Evolutionary conservation across 2,888 invertebrate genomes (phyloP).

Genomic region (Drosophila merina): DNA sequence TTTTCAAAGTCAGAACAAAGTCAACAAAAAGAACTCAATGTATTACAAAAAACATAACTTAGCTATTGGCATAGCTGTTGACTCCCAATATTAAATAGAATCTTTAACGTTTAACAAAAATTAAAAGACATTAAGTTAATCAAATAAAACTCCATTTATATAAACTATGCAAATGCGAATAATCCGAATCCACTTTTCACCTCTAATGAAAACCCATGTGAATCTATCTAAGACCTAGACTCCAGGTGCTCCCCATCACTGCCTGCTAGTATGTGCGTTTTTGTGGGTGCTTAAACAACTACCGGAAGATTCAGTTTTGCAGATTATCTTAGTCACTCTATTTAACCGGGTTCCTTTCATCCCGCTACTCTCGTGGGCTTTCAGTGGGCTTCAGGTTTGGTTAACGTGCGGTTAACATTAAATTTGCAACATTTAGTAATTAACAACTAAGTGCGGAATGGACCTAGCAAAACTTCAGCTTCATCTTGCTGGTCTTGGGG

Average conservation of each 20-base stretch:
- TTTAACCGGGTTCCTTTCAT: not conserved
- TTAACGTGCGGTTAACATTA: constrained; percentile 35
- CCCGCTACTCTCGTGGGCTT: constrained; percentile 15
- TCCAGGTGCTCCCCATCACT: constrained; percentile 2
- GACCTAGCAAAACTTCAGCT: constrained; percentile 86
- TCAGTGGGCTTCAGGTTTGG: constrained; percentile 50
- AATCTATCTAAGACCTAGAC: not conserved
- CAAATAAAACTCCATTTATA: no score
- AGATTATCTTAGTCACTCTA: constrained; percentile 14
- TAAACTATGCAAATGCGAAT: no score
- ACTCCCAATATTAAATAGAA: no score
- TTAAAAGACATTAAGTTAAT: no score
- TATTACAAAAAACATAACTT: no score
- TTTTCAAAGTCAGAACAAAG: no score
- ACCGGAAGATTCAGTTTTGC: constrained; percentile 62
- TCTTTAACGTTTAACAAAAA: no score
- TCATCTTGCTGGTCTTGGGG: constrained; percentile 92
- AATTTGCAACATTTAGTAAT: constrained; percentile 19
- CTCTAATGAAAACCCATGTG: not conserved
- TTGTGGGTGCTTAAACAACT: constrained; percentile 58
- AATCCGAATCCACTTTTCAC: no score
- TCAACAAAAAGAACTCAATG: no score
- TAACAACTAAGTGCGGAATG: constrained; percentile 36
- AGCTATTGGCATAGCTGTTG: no score
- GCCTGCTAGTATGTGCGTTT: constrained; percentile 20